A percentile compares a stretch with the other conserved stretches of the same genome.
Conservation (phyloP, 1,140 invertebrate species). For the Apis mellifera region Amel_HAv3.1 CM009940.2:11223001-11223500, state of each 20-base stretch:
- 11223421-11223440: constrained; percentile 63
- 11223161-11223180: too few species aligned
- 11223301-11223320: constrained; percentile 50
- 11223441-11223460: constrained; percentile 61
- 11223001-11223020: too few species aligned
- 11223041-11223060: too few species aligned
- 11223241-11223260: constrained; percentile 68
- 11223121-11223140: neutral
- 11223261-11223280: constrained; percentile 53
- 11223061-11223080: too few species aligned
- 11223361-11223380: constrained; percentile 57
- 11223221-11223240: constrained; percentile 63
- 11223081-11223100: too few species aligned
- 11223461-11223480: constrained; percentile 25
- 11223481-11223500: constrained; percentile 19
- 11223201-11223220: constrained; percentile 13
- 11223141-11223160: too few species aligned
- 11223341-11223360: too few species aligned
- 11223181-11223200: neutral
- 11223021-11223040: too few species aligned
- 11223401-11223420: constrained; percentile 42
- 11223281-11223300: constrained; percentile 66
- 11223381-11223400: constrained; percentile 34
- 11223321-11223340: constrained; percentile 56
- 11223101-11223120: too few species aligned